Percentiles rank a stretch among this genome's conserved stretches.
Conservation (phyloP, 2,113 vertebrate genomes). For the Panurus biarmicus region DNA sequence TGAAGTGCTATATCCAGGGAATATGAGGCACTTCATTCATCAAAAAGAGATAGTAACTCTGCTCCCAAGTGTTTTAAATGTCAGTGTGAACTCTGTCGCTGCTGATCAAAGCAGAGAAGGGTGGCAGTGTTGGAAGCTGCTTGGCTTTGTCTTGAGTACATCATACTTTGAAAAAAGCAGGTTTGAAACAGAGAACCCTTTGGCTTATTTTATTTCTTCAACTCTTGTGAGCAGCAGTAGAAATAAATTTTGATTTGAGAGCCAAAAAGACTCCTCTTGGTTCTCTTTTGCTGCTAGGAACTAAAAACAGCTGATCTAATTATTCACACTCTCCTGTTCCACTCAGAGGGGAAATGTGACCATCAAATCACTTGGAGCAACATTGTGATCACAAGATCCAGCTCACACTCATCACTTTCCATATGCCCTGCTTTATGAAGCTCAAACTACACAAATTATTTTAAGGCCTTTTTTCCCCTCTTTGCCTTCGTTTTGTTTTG, state of each 20-base stretch:
- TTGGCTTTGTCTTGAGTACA: not conserved
- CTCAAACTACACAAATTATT: not conserved
- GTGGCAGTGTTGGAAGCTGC: accelerated
- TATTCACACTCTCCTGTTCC: not conserved
- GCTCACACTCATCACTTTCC: not conserved
- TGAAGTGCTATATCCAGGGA: not conserved
- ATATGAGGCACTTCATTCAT: not conserved
- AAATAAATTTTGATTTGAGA: not conserved
- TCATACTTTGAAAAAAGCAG: not conserved
- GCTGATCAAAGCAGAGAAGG: not conserved
- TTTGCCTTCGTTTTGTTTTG: not conserved
- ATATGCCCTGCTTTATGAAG: not conserved
- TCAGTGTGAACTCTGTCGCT: not conserved
- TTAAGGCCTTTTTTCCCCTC: not conserved
- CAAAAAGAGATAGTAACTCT: not conserved
- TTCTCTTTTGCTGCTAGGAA: not conserved
- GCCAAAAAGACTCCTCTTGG: not conserved
- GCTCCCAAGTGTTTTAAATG: not conserved
- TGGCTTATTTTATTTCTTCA: not conserved
- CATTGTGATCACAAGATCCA: not conserved
- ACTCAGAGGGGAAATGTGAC: not conserved
- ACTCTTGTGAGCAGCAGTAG: not conserved
- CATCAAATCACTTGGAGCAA: not conserved
- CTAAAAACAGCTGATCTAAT: not conserved
- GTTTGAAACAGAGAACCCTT: not conserved